Conservation (phyloP, 2,888 invertebrate species). For the Pachymerium ferrugineum region DNA sequence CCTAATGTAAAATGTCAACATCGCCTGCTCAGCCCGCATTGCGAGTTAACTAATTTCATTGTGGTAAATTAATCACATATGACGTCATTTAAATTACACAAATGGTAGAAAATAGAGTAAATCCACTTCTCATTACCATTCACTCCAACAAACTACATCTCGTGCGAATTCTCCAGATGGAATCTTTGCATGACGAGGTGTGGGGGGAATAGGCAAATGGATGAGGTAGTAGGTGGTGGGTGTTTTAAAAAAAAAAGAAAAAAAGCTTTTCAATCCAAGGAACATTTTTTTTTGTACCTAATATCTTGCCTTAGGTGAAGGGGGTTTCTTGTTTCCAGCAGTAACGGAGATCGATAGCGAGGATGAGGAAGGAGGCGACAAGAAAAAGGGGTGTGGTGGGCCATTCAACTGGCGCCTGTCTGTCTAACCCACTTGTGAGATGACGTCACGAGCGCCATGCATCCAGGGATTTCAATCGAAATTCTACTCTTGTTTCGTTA, state of each 20-base stretch:
- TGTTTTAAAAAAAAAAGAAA: background rate
- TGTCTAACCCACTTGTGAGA: conserved; percentile 24
- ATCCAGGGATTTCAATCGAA: background rate
- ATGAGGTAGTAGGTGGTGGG: too few species aligned
- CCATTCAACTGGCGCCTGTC: conserved; percentile 24
- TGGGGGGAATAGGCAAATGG: background rate
- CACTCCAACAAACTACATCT: background rate
- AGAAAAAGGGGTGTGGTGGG: conserved; percentile 20
- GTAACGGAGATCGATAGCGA: conserved; percentile 16
- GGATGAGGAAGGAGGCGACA: conserved; percentile 14
- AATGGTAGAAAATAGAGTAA: background rate
- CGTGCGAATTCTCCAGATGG: conserved; percentile 25
- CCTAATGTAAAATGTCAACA: too few species aligned
- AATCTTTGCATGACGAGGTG: background rate
- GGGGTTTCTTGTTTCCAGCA: conserved; percentile 20
- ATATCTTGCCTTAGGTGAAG: conserved; percentile 24
- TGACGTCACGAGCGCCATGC: conserved; percentile 1
- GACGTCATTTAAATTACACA: conserved; percentile 1
- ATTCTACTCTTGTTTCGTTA: background rate
- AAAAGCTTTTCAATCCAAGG: conserved; percentile 5
- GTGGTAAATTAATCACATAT: background rate
- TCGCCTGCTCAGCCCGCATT: too few species aligned
- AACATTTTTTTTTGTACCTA: conserved; percentile 15
- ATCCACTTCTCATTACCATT: conserved; percentile 22
- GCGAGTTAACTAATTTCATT: too few species aligned